Evolutionary conservation across 2,888 invertebrate genomes (phyloP), one percentile per base, ranked within the genome.

Genomic region (Cremastinae sp.): DNA sequence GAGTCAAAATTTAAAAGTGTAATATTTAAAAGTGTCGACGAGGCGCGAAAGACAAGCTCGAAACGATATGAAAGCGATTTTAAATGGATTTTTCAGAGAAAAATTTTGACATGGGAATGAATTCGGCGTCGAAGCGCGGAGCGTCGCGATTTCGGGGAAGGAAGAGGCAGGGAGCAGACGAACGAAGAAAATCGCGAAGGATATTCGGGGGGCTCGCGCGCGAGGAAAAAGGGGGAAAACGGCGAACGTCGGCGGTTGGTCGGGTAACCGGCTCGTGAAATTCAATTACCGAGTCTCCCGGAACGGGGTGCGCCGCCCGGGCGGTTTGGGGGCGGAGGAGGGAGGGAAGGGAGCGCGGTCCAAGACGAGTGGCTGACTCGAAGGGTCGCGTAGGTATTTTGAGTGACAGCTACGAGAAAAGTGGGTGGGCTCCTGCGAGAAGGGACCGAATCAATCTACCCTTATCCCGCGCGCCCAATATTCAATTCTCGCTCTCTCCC

Each of bases 201-300:
- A 51, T 66, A 69, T 74, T 70, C 69, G 74, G 64, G 68, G 45
- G 72, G 51, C 65, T 70, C 72, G 75, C 76, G 70, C 73, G 78
- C 65, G 54, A 61, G 45, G 28, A 38, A 62, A 58, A 53, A 74
- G 69, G 69, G 61, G 68, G 75, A 74, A 73, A 68, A 71, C 68
- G 76, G 2, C 28, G 28, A 28, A 62, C 75, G 61, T 59, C 70
- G 71, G 76, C 64, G 80, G 79, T 79, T 80, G 87, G 85, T 85
- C 85, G 88, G 89, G 86, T 89, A 89, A 89, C 89, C 89, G 89
- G 88, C 88, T 89, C 87, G 89, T 89, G 89, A 89, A 89, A 89
- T 89, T 89, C 89, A 89, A 89, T 89, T 89, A 89, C 87, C 87
- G 86, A 88, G 88, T 86, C 73, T 76, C 28, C 2, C 5, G 28